phyloP scores from a whole-genome alignment of 2,888 invertebrate species.

The Drymonia ruficornis region DNA sequence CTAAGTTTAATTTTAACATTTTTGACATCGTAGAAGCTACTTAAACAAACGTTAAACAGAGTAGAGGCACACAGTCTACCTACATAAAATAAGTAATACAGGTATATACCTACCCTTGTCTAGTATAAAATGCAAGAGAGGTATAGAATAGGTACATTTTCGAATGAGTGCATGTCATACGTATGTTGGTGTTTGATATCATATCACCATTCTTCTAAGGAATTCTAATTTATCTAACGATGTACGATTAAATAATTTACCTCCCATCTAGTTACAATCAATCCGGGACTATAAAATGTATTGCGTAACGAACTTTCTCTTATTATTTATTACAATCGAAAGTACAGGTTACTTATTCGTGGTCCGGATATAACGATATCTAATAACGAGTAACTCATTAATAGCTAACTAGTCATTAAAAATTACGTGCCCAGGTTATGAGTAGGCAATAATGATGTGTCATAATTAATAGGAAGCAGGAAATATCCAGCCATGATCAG shows the following conservation, averaged over 20 bases:
- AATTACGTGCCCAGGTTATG: neutral
- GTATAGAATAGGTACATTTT: too few species aligned
- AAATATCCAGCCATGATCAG: neutral
- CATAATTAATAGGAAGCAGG: conserved; percentile 6
- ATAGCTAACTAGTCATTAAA: neutral
- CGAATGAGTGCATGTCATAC: too few species aligned
- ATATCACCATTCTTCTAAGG: conserved; percentile 12
- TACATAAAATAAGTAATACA: neutral
- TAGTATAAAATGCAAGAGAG: too few species aligned
- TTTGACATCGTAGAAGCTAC: too few species aligned
- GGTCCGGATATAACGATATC: neutral
- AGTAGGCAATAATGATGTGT: neutral
- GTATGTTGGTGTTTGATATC: neutral
- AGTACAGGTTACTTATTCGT: conserved; percentile 10
- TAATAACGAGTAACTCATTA: neutral
- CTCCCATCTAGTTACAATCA: conserved; percentile 18
- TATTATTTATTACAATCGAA: conserved; percentile 24
- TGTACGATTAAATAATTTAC: conserved; percentile 23
- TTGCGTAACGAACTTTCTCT: conserved; percentile 44
- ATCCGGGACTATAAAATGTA: conserved; percentile 32
- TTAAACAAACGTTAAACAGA: neutral
- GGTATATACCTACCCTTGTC: too few species aligned
- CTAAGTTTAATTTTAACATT: too few species aligned
- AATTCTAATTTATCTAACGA: conserved; percentile 15
- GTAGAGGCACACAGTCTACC: neutral